Evolutionary conservation across 2,888 invertebrate species (phyloP).

Genomic region (Pyralis farinalis): DNA sequence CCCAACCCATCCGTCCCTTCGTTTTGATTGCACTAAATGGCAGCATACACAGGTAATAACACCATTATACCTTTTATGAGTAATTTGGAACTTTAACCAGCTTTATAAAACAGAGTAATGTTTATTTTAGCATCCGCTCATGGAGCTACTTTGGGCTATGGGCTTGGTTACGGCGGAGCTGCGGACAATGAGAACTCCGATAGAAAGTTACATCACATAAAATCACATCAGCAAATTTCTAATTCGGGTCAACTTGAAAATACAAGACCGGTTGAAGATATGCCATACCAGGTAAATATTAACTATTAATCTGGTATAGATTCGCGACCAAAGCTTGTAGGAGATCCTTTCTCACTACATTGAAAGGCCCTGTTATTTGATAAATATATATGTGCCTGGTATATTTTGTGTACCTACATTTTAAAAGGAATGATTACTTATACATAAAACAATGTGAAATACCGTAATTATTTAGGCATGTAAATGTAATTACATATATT

Average conservation of each 20-base stretch:
- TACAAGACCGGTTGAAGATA: slow-evolving; percentile 72
- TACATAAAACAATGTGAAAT: too few species aligned
- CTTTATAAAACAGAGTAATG: slow-evolving; percentile 4
- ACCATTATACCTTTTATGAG: slow-evolving; percentile 5
- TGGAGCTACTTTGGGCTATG: slow-evolving; percentile 80
- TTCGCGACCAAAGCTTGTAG: too few species aligned
- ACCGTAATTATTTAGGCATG: too few species aligned
- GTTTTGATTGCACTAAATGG: neutral
- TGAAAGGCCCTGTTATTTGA: too few species aligned
- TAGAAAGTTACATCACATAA: slow-evolving; percentile 68
- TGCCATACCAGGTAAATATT: slow-evolving; percentile 81
- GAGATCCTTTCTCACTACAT: too few species aligned
- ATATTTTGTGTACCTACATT: too few species aligned
- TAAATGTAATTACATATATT: too few species aligned
- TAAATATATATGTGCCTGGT: too few species aligned
- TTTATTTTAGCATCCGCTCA: slow-evolving; percentile 74
- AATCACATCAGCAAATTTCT: slow-evolving; percentile 74
- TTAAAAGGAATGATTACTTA: too few species aligned
- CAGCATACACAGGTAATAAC: slow-evolving; percentile 1
- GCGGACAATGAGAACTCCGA: slow-evolving; percentile 59
- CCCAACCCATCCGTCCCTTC: slow-evolving; percentile 42
- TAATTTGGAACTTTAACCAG: slow-evolving; percentile 12
- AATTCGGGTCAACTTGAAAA: slow-evolving; percentile 63
- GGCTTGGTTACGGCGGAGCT: slow-evolving; percentile 71
- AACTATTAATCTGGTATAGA: too few species aligned